Base-by-base conservation (phyloP, 2,113 vertebrate species). In the Stigmatopora argus region DNA sequence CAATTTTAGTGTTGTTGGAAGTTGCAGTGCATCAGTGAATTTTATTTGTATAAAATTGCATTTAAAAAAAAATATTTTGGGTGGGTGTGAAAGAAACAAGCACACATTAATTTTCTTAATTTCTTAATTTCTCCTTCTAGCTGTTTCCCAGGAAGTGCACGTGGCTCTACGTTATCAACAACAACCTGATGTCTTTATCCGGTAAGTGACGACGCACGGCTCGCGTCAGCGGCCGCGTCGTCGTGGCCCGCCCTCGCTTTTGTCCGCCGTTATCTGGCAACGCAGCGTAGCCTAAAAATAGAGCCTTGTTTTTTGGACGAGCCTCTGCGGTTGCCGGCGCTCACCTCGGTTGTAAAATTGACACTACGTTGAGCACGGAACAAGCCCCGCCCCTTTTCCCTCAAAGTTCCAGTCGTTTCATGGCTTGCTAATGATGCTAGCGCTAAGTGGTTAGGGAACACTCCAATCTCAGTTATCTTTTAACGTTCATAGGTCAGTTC, bases 81-180 rank as follows among this genome's bases (percentile, higher is more conserved):
- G n/a, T n/a, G n/a, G n/a, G n/a, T n/a, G n/a, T n/a, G n/a, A n/a
- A n/a, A n/a, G n/a, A n/a, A n/a, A n/a, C n/a, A n/a, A n/a, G n/a
- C n/a, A n/a, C n/a, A n/a, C n/a, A n/a, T n/a, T n/a, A n/a, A n/a
- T n/a, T n/a, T n/a, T n/a, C n/a, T n/a, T n/a, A 34, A 41, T 70
- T 17, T 45, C 8, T 73, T 72, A 62, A 17, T 47, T 58, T 80
- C 21, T 26, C 35, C 49, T 13, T 84, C 38, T 34, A 98, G 96
- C 89, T 99, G 62, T 99, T 98, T 79, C 97, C 96, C 5, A 89
- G 97, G 18, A 94, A 93, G 72, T 99, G 97, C 70, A 98, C 94
- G 1, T 99, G 97, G 97, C 91, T 99, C 0, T 98, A 98, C 1
- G 90, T 99, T 31, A 98, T 99, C 93, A 98, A 99, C 91, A 98